Base-by-base conservation (phyloP, 2,888 invertebrate species). In the Xanthorhoe spadicearia region DNA sequence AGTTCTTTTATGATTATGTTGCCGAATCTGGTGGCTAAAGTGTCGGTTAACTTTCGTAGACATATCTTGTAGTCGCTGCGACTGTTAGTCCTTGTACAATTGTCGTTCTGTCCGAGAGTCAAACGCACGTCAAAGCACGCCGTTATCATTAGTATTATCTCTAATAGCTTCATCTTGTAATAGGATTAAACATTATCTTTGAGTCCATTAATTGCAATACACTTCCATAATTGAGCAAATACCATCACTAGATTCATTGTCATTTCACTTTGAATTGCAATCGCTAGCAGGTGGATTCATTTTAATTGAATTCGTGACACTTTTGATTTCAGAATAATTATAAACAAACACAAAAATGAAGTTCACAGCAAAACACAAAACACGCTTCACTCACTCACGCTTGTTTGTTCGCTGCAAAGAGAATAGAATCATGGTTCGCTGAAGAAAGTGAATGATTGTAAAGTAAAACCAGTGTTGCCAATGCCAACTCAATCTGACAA, bases 121-220 rank as follows among this genome's bases (percentile, higher is more conserved):
- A 78, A 70, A 70, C 74, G 77, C 73, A 80, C 75, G 70, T 83
- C 81, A 76, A 81, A 75, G 76, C 77, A 77, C 66, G 77, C 76
- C 68, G 81, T 80, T 79, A 89, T 83, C 77, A 82, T 82, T 80
- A 91, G 82, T 77, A 90, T 79, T 75, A 88, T 77, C 74, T 85
- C 83, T 85, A 88, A 81, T 79, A 84, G 69, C 86, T 86, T 90
- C 92, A 92, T 92, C 78, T 85, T 91, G 84, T 86, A 82, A 82
- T 86, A 83, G 78, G 83, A 84, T 83, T 86, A 83, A 79, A 81
- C 83, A 83, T 81, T 80, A 82, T 85, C 82, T 55, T 18, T 35
- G 7, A 48, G 43, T 52, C 9, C 28, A 51, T n/a, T 51, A 46
- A 28, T 17, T 48, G 48, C 48, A 48, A 48, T 56, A 15, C 51